Conservation (phyloP, 1,140 invertebrate genomes). For the Scylla paramamosain region DNA sequence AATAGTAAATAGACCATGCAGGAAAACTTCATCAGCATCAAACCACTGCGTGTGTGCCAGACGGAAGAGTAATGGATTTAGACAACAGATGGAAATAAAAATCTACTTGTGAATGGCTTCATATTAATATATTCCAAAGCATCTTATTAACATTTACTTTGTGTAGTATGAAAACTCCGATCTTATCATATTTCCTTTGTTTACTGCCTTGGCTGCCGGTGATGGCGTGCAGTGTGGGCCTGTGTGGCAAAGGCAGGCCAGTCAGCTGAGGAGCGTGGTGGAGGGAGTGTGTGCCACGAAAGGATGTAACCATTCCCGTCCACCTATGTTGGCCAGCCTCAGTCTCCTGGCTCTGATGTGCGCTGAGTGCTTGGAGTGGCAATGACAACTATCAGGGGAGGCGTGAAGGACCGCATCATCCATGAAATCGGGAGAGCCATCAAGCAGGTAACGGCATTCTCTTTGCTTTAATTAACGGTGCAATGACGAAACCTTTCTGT, state of each 20-base stretch:
- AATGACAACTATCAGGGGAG: slow-evolving; percentile 68
- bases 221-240: background rate
- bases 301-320: slow-evolving; percentile 24
- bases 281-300: background rate
- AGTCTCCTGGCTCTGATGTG: slow-evolving; percentile 17
- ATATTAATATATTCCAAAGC: background rate
- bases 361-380: background rate
- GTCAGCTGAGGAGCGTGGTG: slow-evolving; percentile 28
- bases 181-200: background rate
- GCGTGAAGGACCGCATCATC: slow-evolving; percentile 69
- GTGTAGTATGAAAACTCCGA: background rate
- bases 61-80: background rate
- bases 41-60: background rate
- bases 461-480: background rate
- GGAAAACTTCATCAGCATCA: background rate
- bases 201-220: background rate
- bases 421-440: slow-evolving; percentile 72
- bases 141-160: background rate
- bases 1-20: too few relatives aligned
- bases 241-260: background rate
- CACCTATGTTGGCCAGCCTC: background rate
- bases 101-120: background rate
- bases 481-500: background rate
- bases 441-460: slow-evolving; percentile 60
- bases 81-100: background rate